These are phyloP conservation scores for Lutjanus argentimaculatus DNA, from an alignment of 2,797 vertebrate genomes.

Conservation along the genomic window DNA sequence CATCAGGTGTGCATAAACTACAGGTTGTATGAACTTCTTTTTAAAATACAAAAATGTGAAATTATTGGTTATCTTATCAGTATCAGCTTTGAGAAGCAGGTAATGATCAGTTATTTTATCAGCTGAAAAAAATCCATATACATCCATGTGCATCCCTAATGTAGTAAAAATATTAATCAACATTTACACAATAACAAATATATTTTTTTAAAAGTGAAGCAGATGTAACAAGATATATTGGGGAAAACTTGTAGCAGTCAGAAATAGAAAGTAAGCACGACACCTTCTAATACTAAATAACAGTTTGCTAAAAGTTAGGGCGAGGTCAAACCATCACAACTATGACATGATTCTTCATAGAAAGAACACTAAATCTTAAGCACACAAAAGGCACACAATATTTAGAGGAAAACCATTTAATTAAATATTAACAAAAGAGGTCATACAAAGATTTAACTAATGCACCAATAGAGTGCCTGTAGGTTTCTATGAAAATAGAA, in stretches of 20 bases:
- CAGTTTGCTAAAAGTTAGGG: background rate
- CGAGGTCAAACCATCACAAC: background rate
- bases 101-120: no score
- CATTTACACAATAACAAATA: background rate
- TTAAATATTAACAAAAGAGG: conserved; percentile 70
- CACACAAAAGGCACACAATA: conserved; percentile 17
- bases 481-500: conserved; percentile 74
- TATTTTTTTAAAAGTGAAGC: background rate
- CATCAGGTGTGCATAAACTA: no score
- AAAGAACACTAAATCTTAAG: background rate
- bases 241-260: background rate
- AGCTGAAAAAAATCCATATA: no score
- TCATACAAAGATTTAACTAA: conserved; percentile 62
- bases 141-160: no score
- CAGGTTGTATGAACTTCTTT: no score
- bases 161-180: background rate
- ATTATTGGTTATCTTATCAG: no score
- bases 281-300: background rate
- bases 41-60: no score
- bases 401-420: conserved; percentile 58
- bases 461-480: conserved; percentile 50
- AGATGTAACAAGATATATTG: background rate
- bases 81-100: no score
- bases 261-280: background rate
- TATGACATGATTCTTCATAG: background rate